Conservation (phyloP, 2,113 vertebrate genomes). For the Geothlypis trichas region DNA sequence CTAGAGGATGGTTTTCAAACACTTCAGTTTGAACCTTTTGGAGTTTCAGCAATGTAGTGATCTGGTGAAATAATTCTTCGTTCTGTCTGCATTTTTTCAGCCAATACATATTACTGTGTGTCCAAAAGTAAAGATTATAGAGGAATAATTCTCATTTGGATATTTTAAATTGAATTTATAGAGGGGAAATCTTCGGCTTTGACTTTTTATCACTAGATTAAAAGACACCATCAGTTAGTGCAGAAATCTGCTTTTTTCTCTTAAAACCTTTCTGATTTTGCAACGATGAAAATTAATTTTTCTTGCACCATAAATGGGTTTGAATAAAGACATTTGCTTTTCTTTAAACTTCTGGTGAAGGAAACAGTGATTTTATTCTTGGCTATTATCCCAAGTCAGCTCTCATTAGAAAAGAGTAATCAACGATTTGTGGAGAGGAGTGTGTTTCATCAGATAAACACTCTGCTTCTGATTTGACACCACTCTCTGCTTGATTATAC, state of each 20-base stretch:
- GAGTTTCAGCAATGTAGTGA: not conserved
- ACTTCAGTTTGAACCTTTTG: conserved; percentile 16
- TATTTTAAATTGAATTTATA: not conserved
- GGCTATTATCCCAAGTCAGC: not conserved
- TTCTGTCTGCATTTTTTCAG: not conserved
- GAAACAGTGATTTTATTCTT: not conserved
- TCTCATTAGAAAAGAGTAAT: not conserved
- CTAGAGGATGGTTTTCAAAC: conserved; percentile 39
- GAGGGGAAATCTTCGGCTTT: not conserved
- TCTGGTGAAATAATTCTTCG: conserved; percentile 27
- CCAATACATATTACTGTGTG: not conserved
- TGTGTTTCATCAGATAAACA: not conserved
- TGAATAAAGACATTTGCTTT: not conserved
- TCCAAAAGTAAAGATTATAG: not conserved
- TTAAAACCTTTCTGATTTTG: not conserved
- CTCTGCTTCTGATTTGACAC: not conserved
- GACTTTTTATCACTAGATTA: not conserved
- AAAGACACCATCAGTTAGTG: not conserved
- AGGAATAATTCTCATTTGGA: not conserved
- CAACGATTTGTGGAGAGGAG: not conserved
- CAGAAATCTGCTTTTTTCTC: not conserved
- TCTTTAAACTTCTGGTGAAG: not conserved
- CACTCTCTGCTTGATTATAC: not conserved
- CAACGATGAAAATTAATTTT: not conserved
- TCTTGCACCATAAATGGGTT: not conserved